A percentile compares a stretch with the other conserved stretches of the same genome.
Conservation (phyloP, 2,113 vertebrate genomes). For the Dicaeum eximium region DNA sequence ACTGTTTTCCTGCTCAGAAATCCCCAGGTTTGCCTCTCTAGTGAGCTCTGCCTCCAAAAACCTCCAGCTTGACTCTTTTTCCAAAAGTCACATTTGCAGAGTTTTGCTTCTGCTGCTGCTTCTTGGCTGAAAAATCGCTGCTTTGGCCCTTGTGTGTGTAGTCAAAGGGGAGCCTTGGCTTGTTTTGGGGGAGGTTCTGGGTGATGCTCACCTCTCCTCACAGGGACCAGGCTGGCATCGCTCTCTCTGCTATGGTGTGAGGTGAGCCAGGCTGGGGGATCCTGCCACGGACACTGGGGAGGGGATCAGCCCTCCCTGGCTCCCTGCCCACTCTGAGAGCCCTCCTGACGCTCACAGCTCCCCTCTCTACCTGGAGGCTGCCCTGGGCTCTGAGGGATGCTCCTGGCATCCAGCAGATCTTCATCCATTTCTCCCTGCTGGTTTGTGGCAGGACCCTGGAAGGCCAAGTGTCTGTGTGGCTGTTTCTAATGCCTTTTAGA, state of each 20-base stretch:
- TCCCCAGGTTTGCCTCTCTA: not conserved
- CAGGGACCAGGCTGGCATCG: accelerated
- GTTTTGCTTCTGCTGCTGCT: not conserved
- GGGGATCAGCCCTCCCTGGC: not conserved
- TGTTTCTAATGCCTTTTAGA: constrained; percentile 20
- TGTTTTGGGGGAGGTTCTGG: not conserved
- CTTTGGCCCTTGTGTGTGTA: not conserved
- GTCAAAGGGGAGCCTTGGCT: not conserved
- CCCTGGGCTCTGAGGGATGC: not conserved
- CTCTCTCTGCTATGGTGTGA: not conserved
- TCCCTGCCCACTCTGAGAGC: not conserved
- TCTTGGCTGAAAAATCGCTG: not conserved
- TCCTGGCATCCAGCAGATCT: not conserved
- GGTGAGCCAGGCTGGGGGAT: not conserved
- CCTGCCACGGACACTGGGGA: not conserved
- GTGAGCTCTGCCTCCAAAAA: not conserved
- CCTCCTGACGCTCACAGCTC: not conserved
- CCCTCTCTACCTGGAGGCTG: not conserved
- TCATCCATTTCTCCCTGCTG: not conserved
- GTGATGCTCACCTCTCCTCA: not conserved
- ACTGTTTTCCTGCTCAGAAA: not conserved
- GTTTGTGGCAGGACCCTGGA: not conserved
- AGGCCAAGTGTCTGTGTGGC: not conserved
- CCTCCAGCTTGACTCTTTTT: not conserved
- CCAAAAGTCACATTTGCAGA: not conserved